A percentile compares a stretch with the other conserved stretches of the same genome.
Conservation (phyloP, 2,888 invertebrate species). For the Nephrocerus scutellatus region DNA sequence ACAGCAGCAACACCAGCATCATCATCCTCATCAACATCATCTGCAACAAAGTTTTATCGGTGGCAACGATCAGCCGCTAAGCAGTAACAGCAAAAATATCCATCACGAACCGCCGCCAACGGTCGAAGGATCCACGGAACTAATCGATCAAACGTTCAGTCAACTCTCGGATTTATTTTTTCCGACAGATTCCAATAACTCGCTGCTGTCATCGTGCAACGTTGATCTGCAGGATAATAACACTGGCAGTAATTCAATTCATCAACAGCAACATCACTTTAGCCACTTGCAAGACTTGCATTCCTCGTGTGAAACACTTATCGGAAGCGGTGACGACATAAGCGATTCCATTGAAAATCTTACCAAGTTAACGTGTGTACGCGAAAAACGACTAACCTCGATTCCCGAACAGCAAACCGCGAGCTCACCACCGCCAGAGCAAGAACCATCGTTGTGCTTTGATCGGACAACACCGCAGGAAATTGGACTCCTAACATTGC, state of each 20-base stretch:
- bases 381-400: conserved; percentile 39
- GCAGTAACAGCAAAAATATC: conserved; percentile 31
- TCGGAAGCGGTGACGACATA: conserved; percentile 36
- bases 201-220: conserved; percentile 35
- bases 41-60: too few species aligned
- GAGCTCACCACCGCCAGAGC: conserved; percentile 30
- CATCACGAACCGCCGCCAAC: too few species aligned
- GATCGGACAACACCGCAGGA: conserved; percentile 36
- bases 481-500: conserved; percentile 36
- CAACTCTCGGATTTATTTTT: conserved; percentile 44
- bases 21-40: conserved; percentile 27
- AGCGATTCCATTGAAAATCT: conserved; percentile 40
- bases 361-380: conserved; percentile 39
- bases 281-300: conserved; percentile 25
- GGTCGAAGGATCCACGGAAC: conserved; percentile 37
- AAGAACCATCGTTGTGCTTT: conserved; percentile 37
- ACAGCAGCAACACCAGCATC: conserved; percentile 27
- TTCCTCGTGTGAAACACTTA: conserved; percentile 30
- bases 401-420: conserved; percentile 40
- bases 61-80: too few species aligned
- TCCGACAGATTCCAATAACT: conserved; percentile 44
- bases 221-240: conserved; percentile 21
- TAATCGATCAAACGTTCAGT: conserved; percentile 37
- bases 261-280: conserved; percentile 13
- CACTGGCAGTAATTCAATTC: conserved; percentile 17